phyloP scores from a whole-genome alignment of 1,140 invertebrate species.

The Neelides sp. region DNA sequence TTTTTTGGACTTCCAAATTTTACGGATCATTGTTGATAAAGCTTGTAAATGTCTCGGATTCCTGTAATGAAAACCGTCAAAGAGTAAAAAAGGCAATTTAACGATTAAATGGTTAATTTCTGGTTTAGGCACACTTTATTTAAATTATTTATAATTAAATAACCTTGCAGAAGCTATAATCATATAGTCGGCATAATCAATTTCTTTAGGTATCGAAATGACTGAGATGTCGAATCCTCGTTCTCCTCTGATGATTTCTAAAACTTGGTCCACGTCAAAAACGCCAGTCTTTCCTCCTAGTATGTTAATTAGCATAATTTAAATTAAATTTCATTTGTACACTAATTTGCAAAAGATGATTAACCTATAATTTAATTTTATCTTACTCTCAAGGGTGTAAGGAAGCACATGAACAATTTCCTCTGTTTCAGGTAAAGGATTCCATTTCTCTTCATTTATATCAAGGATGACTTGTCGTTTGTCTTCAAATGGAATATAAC shows the following conservation, averaged over 20 bases:
- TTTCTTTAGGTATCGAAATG: slow-evolving; percentile 54
- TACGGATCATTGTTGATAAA: slow-evolving; percentile 60
- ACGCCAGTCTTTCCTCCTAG: slow-evolving; percentile 64
- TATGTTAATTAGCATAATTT: background rate
- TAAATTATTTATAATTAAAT: background rate
- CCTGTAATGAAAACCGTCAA: no score
- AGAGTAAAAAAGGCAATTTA: no score
- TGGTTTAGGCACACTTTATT: background rate
- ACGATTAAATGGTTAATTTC: no score
- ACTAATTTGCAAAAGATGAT: background rate
- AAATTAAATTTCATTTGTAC: slow-evolving; percentile 4
- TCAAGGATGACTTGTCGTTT: slow-evolving; percentile 20
- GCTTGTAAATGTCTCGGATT: slow-evolving; percentile 58
- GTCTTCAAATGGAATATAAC: slow-evolving; percentile 17
- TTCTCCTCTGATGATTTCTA: slow-evolving; percentile 59
- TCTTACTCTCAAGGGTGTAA: background rate
- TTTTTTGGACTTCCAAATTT: slow-evolving; percentile 60
- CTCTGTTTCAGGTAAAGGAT: slow-evolving; percentile 12
- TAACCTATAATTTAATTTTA: background rate
- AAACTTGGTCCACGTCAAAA: slow-evolving; percentile 73
- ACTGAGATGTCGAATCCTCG: slow-evolving; percentile 71
- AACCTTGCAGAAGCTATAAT: slow-evolving; percentile 59
- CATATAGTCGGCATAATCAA: slow-evolving; percentile 69
- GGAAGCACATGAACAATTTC: background rate
- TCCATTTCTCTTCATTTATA: slow-evolving; percentile 22